These are phyloP conservation scores for Lacerta bilineata DNA, from an alignment of 2,797 vertebrate genomes.

Conservation along the genomic window DNA sequence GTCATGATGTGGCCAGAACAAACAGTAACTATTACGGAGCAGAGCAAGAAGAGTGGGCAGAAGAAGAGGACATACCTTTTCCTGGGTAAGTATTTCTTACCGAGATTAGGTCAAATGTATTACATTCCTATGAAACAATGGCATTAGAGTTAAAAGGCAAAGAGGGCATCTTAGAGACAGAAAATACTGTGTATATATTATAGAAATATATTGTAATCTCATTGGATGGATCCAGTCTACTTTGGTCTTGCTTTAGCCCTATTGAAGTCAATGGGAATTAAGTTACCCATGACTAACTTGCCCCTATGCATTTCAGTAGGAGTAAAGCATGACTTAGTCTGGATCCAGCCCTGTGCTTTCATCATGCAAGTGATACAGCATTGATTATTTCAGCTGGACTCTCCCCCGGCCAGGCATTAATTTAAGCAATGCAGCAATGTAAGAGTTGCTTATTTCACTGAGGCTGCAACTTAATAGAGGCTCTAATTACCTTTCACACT, in stretches of 20 bases:
- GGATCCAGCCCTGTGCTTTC: not conserved
- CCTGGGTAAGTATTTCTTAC: conserved; percentile 86
- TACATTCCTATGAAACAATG: not conserved
- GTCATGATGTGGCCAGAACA: conserved; percentile 81
- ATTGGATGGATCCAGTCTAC: too few species aligned
- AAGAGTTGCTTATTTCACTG: conserved; percentile 21
- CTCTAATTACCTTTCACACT: conserved; percentile 21
- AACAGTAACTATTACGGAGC: conserved; percentile 79
- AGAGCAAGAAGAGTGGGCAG: conserved; percentile 94
- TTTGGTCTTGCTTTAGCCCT: not conserved
- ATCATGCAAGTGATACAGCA: not conserved
- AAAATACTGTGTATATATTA: conserved; percentile 36
- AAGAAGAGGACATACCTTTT: conserved; percentile 94
- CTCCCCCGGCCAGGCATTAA: not conserved
- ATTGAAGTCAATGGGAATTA: not conserved
- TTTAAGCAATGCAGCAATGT: not conserved
- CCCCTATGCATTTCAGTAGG: too few species aligned
- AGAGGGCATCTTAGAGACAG: conserved; percentile 41
- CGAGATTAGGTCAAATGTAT: not conserved
- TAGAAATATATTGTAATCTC: not conserved
- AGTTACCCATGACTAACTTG: not conserved
- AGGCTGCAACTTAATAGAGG: conserved; percentile 22
- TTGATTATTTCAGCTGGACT: conserved; percentile 25
- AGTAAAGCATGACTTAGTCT: not conserved
- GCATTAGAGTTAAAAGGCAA: conserved; percentile 34